Evolutionary conservation across 1,140 invertebrate genomes (phyloP), one percentile per base, ranked within the genome.

Genomic region (Adoxophyes honmai): DNA sequence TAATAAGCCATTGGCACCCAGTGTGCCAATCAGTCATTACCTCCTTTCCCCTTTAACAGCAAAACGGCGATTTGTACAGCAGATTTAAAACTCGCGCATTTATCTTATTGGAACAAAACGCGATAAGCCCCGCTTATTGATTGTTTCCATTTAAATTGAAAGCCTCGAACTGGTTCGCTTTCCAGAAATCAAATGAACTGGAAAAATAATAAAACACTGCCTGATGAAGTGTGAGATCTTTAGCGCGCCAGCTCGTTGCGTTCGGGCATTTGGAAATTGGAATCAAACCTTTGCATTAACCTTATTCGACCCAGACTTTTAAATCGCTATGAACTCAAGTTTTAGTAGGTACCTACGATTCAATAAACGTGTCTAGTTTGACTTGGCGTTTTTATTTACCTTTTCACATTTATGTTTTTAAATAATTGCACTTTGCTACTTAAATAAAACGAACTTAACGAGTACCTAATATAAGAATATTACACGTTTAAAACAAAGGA

Each of bases 61-160:
- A 53, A 53, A 6, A 34, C 33, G 15, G 4, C 52, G 35, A 53
- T 53, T 53, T 53, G 52, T 53, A 35, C 42, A 18, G 64, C 74
- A 81, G 73, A 82, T 81, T 86, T 77, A 73, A 74, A 68, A 71
- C 71, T 73, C 76, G 72, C 61, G 63, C 61, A 54, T 66, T 58
- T 63, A 75, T 86, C 79, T 78, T 74, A 68, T 79, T 71, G 73
- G 73, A 75, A 75, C 75, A 82, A 83, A 66, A 81, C 72, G 75
- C 75, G 79, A 82, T 79, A 82, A 84, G 72, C 78, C 71, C 62
- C 65, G 69, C 70, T 80, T 82, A 84, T 84, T 83, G 81, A 83
- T 86, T 78, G 80, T 82, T 68, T 66, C 79, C 69, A 83, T 86
- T 86, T 82, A 80, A 84, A 86, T 81, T 82, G 78, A 80, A 53